Percentiles rank a stretch among this genome's conserved stretches.
phyloP scores from a whole-genome alignment of 2,888 invertebrate species.

The Acanthoscelides obtectus region DNA sequence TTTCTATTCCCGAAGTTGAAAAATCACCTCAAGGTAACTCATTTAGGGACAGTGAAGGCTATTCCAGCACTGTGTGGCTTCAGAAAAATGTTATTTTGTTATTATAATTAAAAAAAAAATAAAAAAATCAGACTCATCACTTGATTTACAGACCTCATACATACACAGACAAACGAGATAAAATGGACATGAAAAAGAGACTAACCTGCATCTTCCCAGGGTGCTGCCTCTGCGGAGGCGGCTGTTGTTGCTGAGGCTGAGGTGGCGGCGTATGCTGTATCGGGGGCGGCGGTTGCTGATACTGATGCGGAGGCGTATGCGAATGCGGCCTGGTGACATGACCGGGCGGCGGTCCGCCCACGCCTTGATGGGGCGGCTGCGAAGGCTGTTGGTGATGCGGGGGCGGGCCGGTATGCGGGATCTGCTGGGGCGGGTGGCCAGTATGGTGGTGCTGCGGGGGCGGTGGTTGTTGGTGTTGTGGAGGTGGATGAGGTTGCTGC shows the following conservation, averaged over 20 bases:
- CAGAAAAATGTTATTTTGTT: too few species aligned
- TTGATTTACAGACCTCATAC: background rate
- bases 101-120: too few species aligned
- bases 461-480: constrained; percentile 18
- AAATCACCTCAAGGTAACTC: too few species aligned
- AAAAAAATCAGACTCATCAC: too few species aligned
- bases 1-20: too few species aligned
- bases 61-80: too few species aligned
- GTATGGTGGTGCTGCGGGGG: constrained; percentile 10
- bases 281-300: constrained; percentile 11
- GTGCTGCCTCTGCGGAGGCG: constrained; percentile 2
- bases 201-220: background rate
- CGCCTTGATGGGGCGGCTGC: background rate
- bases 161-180: too few species aligned
- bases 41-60: too few species aligned
- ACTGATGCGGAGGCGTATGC: constrained; percentile 21
- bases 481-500: constrained; percentile 1
- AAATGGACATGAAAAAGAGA: background rate
- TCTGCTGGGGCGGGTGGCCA: constrained; percentile 8
- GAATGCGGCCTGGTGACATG: constrained; percentile 15
- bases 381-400: constrained; percentile 10
- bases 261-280: constrained; percentile 10
- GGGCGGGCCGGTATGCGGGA: constrained; percentile 8
- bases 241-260: constrained; percentile 10
- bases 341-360: constrained; percentile 3